A percentile compares a stretch with the other conserved stretches of the same genome.
phyloP scores from a whole-genome alignment of 2,797 vertebrate genomes.

The Acipenser ruthenus region DNA sequence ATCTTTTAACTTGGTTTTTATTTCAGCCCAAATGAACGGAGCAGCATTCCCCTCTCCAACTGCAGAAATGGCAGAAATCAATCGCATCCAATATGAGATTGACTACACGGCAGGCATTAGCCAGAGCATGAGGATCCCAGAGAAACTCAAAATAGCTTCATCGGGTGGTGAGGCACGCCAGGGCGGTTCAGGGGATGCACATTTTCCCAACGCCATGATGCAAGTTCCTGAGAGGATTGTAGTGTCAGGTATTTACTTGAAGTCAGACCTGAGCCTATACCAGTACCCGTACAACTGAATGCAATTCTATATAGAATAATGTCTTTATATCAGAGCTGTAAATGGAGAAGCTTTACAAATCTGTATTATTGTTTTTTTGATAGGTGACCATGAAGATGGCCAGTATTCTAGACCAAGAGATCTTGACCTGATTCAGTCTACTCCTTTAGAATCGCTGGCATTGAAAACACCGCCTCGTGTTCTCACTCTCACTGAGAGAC shows the following conservation, averaged over 20 bases:
- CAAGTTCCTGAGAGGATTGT: slow-evolving; percentile 94
- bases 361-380: slow-evolving; percentile 16
- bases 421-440: slow-evolving; percentile 86
- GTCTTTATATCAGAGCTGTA: no score
- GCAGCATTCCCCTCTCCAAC: slow-evolving; percentile 82
- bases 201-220: slow-evolving; percentile 70
- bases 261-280: no score
- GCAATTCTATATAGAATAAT: no score
- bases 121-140: slow-evolving; percentile 92
- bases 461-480: slow-evolving; percentile 93
- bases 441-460: slow-evolving; percentile 75
- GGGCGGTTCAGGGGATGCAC: slow-evolving; percentile 47
- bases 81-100: slow-evolving; percentile 90
- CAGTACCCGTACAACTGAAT: no score
- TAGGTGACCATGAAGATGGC: slow-evolving; percentile 70
- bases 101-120: slow-evolving; percentile 97
- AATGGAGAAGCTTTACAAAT: no score
- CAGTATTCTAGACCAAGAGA: slow-evolving; percentile 83
- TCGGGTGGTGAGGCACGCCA: slow-evolving; percentile 55
- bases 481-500: slow-evolving; percentile 84
- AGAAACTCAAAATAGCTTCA: slow-evolving; percentile 87
- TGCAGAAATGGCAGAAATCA: slow-evolving; percentile 92
- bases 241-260: slow-evolving; percentile 63
- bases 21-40: slow-evolving; percentile 67
- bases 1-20: not conserved